Percentiles rank a stretch among this genome's conserved stretches.
phyloP scores from a whole-genome alignment of 2,797 vertebrate species.

The Hippopotamyrus pictus region DNA sequence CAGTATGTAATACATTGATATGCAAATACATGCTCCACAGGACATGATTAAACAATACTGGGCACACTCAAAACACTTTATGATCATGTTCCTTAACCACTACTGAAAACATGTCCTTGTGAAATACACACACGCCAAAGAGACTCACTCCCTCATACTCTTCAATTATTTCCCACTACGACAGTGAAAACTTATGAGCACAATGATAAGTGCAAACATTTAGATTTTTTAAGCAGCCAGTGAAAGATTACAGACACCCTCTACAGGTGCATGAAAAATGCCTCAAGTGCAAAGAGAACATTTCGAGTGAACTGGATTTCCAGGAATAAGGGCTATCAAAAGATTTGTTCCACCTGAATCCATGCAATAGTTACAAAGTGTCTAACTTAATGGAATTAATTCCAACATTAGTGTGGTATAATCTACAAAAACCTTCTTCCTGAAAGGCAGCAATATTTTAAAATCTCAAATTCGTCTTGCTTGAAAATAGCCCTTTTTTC shows the following conservation, averaged over 20 bases:
- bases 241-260: not conserved
- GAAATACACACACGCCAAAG: not conserved
- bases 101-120: not conserved
- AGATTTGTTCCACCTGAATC: not conserved
- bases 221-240: not conserved
- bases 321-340: not conserved
- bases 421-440: not conserved
- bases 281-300: not conserved
- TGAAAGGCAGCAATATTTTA: not conserved
- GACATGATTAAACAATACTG: not conserved
- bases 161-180: not conserved
- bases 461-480: not conserved
- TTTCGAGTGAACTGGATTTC: not conserved
- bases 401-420: not conserved
- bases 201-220: not conserved
- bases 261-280: not conserved
- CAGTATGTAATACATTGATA: not conserved
- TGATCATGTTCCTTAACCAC: not conserved
- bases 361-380: not conserved
- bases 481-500: not conserved
- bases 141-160: not conserved
- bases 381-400: not conserved
- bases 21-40: not conserved
- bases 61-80: not conserved
- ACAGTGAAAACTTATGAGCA: not conserved